Base-by-base conservation (phyloP, 2,888 invertebrate species). In the Colostygia pectinataria region DNA sequence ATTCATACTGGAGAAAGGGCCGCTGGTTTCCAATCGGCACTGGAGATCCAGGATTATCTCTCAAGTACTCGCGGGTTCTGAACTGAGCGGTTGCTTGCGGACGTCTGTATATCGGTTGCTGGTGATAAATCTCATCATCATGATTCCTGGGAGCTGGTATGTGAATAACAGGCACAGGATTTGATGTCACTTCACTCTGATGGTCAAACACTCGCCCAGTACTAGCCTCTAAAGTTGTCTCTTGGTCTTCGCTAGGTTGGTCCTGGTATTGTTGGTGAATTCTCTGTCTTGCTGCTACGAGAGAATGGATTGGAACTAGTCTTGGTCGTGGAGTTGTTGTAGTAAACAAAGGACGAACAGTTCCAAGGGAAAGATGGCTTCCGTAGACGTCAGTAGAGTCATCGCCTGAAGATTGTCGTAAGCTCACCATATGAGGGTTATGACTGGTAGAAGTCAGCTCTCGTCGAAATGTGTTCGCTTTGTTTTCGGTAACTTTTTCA, bases 351-450 rank as follows among this genome's bases (percentile, higher is more conserved):
- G 94, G 94, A 23, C 94, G 83, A 3, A 93, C 91, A 15, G 93
- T 91, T 46, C 91, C 92, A 10, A 92, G 92, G 0, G 93, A 93
- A 8, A 93, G 77, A 14, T 93, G 92, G 24, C 92, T 91, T 23
- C 93, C 94, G 57, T 94, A 95, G 0, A 94, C 93, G 63, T 94
- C 94, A 1, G 93, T 91, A 2, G 92, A 91, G 67, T 95, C 95
- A 59, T 93, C 93, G 7, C 92, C 93, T 12, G 90, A 81, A 0
- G 92, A 92, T 67, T 94, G 93, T 59, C 91, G 92, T 6, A 92
- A 68, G 27, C 76, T 91, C 12, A 91, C 70, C 79, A 93, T 87
- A 53, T 92, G 92, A 41, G 93, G 91, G 52, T 91, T 89, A 0
- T 83, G 74, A 33, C 90, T 82, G n/a, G 92, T 92, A 40, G 91